These are phyloP conservation scores for Sebastes steindachneri DNA, from an alignment of 2,797 vertebrate genomes.

Conservation along the genomic window DNA sequence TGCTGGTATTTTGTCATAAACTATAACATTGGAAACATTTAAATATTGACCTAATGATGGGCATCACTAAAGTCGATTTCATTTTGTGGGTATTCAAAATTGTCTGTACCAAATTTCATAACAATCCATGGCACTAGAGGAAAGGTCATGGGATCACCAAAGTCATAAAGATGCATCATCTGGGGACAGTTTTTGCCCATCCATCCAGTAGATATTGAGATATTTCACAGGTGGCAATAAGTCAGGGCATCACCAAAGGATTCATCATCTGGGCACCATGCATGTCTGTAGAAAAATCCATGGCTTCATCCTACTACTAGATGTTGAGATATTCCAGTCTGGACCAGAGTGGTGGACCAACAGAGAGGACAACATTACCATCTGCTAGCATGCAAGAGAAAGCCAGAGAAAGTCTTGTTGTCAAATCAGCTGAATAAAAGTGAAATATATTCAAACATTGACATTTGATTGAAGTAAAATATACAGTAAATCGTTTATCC, in stretches of 20 bases:
- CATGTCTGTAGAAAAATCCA: background rate
- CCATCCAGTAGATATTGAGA: background rate
- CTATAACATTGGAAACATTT: background rate
- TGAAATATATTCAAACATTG: background rate
- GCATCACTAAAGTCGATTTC: background rate
- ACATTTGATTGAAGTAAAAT: slow-evolving; percentile 12
- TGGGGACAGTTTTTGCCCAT: background rate
- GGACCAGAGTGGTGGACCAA: background rate
- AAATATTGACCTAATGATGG: background rate
- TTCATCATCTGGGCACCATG: background rate
- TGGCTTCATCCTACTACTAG: background rate
- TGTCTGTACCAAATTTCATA: too few species aligned
- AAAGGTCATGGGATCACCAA: background rate
- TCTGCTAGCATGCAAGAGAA: background rate
- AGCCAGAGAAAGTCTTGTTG: background rate
- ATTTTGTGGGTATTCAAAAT: background rate
- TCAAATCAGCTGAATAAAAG: slow-evolving; percentile 6
- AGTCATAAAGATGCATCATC: background rate
- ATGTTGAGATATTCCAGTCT: background rate
- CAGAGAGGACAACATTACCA: background rate
- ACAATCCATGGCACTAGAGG: background rate
- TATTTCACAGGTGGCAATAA: background rate
- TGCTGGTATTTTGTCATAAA: background rate
- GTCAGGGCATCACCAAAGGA: background rate
- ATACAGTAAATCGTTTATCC: slow-evolving; percentile 1